Evolutionary conservation across 2,113 vertebrate genomes (phyloP), one percentile per base, ranked within the genome.

Genomic region (Telmatochromis sp.): DNA sequence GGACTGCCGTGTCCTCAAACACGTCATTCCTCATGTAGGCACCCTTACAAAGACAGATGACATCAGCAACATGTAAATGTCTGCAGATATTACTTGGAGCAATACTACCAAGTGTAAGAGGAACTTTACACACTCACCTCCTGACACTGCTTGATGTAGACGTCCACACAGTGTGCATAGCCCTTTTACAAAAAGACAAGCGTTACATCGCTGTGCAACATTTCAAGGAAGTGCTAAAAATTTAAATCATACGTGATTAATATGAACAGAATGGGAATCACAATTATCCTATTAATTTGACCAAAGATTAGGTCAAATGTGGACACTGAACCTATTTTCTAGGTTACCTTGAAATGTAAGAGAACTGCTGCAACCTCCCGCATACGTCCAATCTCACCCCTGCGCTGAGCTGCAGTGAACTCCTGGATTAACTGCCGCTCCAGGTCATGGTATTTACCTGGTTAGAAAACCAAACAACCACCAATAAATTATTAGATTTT

Each of bases 391-490:
- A 99, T 98, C 95, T 99, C 98, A 4, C 98, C 97, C 94, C 97
- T 97, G 86, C 97, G 96, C 92, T 99, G 99, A 53, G 99, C 98
- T 91, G 96, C 97, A 7, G 98, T 99, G 92, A 99, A 99, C 94
- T 99, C 99, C 87, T 99, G 98, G 96, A 99, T 99, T 93, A 99
- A 93, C 92, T 99, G 99, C 83, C 98, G 97, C 96, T 99, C 99
- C 95, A 99, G 97, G 95, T 99, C 98, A n/a, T 99, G 99, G 93
- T 99, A 99, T 89, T 99, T 99, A 97, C 99, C 99, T 99, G 92
- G 55, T 78, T 19, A 88, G 42, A 50, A 80, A 82, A 7, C 17
- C 60, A 89, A 80, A 54, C 4, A 78, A 53, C 50, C 28, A 71
- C 7, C 68, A n/a, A 71, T 11, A 85, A 28, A 73, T 47, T 53